Evolutionary conservation across 2,888 invertebrate species (phyloP), one percentile per base, ranked within the genome.

Genomic region (Catocala sponsa): DNA sequence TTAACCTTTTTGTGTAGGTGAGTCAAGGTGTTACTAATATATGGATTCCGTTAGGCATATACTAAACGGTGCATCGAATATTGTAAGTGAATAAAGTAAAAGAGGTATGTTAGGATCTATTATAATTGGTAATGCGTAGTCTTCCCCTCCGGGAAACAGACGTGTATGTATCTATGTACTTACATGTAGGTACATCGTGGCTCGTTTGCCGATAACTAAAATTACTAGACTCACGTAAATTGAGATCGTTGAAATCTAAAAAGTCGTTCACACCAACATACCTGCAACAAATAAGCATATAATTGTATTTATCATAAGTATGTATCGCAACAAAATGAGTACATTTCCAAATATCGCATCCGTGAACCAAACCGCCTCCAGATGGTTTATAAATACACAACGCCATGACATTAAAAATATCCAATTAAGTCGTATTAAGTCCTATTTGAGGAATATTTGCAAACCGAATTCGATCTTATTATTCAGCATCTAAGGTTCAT

Each of bases 311-410:
- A 58, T 43, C 53, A 56, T 63, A 10, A 43, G 5, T 43, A 32
- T 7, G 1, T 13, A 49, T 33, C 32, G 12, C 50, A 54, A 48
- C 43, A 65, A 51, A 59, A 49, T 64, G 49, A 65, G 51, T 68
- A 60, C 32, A 59, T 62, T 74, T 68, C 61, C 58, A 79, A 81
- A 81, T 78, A 80, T 73, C 78, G 72, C 71, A 83, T 80, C 78
- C 80, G 72, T 72, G 77, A 79, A 75, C 76, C 78, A 78, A 70
- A 73, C 73, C 80, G 80, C 75, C 79, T 80, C 82, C 86, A 85
- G 84, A 85, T 85, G 85, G 80, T 90, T 86, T 90, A 90, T 86
- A 87, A 89, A 91, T 90, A 91, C 71, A 74, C 80, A 77, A 80
- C 79, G 84, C 79, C 81, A 80, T 87, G 83, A 86, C 87, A 88